Base-by-base conservation (phyloP, 2,113 vertebrate genomes). In the Alexandromys fortis region DNA sequence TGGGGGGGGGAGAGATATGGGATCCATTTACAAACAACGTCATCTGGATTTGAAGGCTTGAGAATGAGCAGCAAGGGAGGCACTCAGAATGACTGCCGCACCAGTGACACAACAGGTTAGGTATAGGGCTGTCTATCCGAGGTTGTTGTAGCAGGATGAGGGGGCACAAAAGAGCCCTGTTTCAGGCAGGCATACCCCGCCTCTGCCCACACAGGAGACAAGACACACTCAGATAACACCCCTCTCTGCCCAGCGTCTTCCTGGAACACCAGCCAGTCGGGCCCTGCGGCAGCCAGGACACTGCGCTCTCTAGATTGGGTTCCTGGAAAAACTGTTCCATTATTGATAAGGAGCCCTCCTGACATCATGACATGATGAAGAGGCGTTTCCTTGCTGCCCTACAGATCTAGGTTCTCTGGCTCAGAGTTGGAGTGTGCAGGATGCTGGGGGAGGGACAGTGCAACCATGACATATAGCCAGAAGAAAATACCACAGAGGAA, bases 261-360 rank as follows among this genome's bases (percentile, higher is more conserved):
- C 92, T 85, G 97, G 97, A 98, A 97, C 24, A 45, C 42, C 68
- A 70, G 82, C 13, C 88, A 90, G 97, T 92, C 94, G 42, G 61
- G 90, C 16, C 3, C 92, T 13, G 3, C 88, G 75, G 91, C 94
- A 93, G 86, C 91, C 86, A 91, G 97, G 95, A 77, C 87, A 7
- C 96, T 94, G 97, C 19, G 42, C 95, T 90, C 96, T 97, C 89
- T 97, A 94, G 96, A 97, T 95, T 98, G 96, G 96, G 97, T 97
- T 98, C 98, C 98, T 98, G 98, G 98, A 98, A 98, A 98, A 98
- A 97, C 98, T 52, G 76, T 67, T 98, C 97, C 96, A 95, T 98
- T 98, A 98, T 98, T 97, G 76, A 98, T 97, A 98, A 98, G 96
- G 96, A 83, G 94, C 88, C 77, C n/a, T 97, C 79, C 94, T 94